phyloP scores from a whole-genome alignment of 2,797 vertebrate species.

The Syngnathus rostellatus region DNA sequence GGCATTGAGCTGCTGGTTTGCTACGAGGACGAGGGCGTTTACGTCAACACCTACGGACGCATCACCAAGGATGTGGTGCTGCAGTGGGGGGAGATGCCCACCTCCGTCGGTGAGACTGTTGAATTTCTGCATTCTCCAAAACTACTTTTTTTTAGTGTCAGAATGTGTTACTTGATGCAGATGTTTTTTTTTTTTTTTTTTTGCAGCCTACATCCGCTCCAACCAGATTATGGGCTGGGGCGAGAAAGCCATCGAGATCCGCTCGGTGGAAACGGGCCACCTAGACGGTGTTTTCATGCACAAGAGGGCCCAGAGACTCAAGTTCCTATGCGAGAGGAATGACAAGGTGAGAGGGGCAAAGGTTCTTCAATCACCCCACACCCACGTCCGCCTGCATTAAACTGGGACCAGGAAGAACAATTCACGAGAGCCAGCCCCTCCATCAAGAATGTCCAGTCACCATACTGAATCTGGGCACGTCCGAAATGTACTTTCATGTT shows the following conservation, averaged over 20 bases:
- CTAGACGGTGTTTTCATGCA: slow-evolving; percentile 92
- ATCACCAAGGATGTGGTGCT: slow-evolving; percentile 94
- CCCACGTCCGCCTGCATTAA: neutral
- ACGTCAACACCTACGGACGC: slow-evolving; percentile 87
- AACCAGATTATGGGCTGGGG: slow-evolving; percentile 96
- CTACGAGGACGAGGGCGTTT: slow-evolving; percentile 89
- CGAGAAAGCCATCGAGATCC: slow-evolving; percentile 91
- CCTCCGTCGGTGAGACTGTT: slow-evolving; percentile 85
- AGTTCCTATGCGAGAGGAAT: slow-evolving; percentile 87
- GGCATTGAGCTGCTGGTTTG: slow-evolving; percentile 90
- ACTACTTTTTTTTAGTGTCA: neutral
- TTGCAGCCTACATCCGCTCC: slow-evolving; percentile 82
- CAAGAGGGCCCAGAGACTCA: slow-evolving; percentile 87
- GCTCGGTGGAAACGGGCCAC: slow-evolving; percentile 85
- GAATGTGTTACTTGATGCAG: neutral
- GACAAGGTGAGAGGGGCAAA: slow-evolving; percentile 73
- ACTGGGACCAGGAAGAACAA: no score
- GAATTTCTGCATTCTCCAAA: no score
- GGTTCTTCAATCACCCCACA: no score
- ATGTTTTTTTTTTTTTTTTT: slow-evolving; percentile 1
- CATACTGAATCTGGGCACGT: neutral
- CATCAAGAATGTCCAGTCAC: neutral
- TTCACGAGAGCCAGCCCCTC: no score
- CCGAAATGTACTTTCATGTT: neutral
- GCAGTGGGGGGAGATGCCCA: slow-evolving; percentile 99